Evolutionary conservation across 2,888 invertebrate genomes (phyloP).

Genomic region (Monopis laevigella): DNA sequence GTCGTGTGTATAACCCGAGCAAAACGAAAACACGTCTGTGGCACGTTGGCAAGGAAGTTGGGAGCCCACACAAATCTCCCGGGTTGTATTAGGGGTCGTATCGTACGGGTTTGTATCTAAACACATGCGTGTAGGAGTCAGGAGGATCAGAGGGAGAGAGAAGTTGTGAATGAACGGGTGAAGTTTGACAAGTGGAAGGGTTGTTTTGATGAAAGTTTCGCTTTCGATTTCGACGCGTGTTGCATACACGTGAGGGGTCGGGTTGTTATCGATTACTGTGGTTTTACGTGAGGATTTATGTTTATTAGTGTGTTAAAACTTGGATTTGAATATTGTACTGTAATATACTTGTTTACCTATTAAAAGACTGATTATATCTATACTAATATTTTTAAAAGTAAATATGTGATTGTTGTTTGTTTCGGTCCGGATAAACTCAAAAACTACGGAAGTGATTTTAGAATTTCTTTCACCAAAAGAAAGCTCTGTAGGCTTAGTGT

Average conservation of each 20-base stretch:
- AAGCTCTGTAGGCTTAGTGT: too few relatives aligned
- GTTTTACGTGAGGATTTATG: too few relatives aligned
- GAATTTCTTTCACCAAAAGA: too few relatives aligned
- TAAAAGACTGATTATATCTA: too few relatives aligned
- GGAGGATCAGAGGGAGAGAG: slow-evolving; percentile 29
- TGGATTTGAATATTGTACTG: too few relatives aligned
- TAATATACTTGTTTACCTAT: too few relatives aligned
- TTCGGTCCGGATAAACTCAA: too few relatives aligned
- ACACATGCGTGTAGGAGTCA: slow-evolving; percentile 46
- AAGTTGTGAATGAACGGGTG: slow-evolving; percentile 49
- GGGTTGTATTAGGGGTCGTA: slow-evolving; percentile 6
- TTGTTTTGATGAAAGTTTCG: slow-evolving; percentile 44
- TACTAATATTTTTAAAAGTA: too few relatives aligned
- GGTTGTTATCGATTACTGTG: not conserved
- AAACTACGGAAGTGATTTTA: too few relatives aligned
- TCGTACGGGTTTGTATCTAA: slow-evolving; percentile 44
- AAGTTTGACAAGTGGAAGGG: slow-evolving; percentile 54
- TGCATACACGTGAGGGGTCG: slow-evolving; percentile 41
- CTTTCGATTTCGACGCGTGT: slow-evolving; percentile 58
- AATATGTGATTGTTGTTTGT: too few relatives aligned
- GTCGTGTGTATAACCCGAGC: slow-evolving; percentile 31
- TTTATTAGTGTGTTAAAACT: too few relatives aligned
- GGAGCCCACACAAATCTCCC: slow-evolving; percentile 1
- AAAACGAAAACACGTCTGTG: slow-evolving; percentile 18
- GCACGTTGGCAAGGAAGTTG: slow-evolving; percentile 16